A percentile compares a stretch with the other conserved stretches of the same genome.
Evolutionary conservation across 1,140 invertebrate genomes (phyloP).

Genomic region (Pygmarrhopalites habei): DNA sequence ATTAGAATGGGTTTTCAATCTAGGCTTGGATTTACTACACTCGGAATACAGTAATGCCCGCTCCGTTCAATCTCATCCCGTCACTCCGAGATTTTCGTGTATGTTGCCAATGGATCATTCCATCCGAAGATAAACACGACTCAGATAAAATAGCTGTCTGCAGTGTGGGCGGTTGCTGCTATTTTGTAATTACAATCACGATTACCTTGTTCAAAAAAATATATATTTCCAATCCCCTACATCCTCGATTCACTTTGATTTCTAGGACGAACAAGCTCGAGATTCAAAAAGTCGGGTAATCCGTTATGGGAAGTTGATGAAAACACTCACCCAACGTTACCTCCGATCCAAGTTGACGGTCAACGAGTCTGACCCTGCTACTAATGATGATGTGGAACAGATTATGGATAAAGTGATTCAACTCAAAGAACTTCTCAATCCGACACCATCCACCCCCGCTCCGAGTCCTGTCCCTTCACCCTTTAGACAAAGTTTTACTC

Average conservation of each 20-base stretch:
- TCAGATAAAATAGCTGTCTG: background rate
- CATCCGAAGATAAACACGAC: background rate
- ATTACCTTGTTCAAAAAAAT: background rate
- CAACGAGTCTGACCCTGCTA: background rate
- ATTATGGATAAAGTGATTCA: background rate
- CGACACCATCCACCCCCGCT: too few relatives aligned
- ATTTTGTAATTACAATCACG: background rate
- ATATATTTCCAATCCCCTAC: background rate
- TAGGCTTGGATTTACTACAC: conserved; percentile 3
- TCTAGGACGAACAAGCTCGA: background rate
- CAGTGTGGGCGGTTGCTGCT: background rate
- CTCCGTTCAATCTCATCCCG: conserved; percentile 2
- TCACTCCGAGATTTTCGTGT: background rate
- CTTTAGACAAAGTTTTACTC: too few relatives aligned
- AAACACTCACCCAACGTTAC: background rate
- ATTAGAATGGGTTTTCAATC: background rate
- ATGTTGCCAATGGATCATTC: background rate
- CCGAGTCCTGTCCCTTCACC: too few relatives aligned
- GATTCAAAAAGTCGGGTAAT: background rate
- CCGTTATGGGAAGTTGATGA: background rate
- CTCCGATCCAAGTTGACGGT: background rate
- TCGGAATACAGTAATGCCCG: background rate
- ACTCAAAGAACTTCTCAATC: too few relatives aligned
- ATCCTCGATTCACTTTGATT: background rate
- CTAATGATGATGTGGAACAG: background rate